These are phyloP conservation scores for Delichon dasypus DNA, from an alignment of 2,797 vertebrate genomes.

Conservation along the genomic window DNA sequence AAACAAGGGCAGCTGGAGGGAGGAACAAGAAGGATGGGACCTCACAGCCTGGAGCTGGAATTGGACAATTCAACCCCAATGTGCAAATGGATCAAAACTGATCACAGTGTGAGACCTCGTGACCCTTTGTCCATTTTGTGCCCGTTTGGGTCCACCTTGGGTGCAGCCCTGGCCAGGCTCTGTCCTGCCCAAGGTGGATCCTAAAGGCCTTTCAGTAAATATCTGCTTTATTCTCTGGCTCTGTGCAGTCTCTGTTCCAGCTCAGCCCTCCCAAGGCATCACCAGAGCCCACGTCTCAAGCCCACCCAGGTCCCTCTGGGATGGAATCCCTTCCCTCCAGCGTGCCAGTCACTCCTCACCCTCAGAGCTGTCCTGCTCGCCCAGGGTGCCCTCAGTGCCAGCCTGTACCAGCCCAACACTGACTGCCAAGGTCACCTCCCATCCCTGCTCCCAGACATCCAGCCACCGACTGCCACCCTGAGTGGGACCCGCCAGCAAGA, in stretches of 20 bases:
- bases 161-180: neutral
- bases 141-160: neutral
- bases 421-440: neutral
- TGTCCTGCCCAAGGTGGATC: neutral
- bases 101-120: neutral
- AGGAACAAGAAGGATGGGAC: too few species aligned
- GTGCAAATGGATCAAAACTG: too few species aligned
- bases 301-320: neutral
- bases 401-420: neutral
- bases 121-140: neutral
- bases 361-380: rapidly evolving
- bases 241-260: neutral
- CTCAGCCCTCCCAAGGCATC: neutral
- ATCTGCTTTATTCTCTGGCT: neutral
- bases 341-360: neutral
- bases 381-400: too few species aligned
- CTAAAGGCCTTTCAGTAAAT: neutral
- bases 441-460: neutral
- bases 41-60: neutral
- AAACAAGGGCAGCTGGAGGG: too few species aligned
- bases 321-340: neutral
- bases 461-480: neutral
- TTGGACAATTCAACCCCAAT: too few species aligned
- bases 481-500: neutral
- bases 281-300: too few species aligned